These are phyloP conservation scores for Nycticorax nycticorax DNA, from an alignment of 2,113 vertebrate species.

Conservation along the genomic window DNA sequence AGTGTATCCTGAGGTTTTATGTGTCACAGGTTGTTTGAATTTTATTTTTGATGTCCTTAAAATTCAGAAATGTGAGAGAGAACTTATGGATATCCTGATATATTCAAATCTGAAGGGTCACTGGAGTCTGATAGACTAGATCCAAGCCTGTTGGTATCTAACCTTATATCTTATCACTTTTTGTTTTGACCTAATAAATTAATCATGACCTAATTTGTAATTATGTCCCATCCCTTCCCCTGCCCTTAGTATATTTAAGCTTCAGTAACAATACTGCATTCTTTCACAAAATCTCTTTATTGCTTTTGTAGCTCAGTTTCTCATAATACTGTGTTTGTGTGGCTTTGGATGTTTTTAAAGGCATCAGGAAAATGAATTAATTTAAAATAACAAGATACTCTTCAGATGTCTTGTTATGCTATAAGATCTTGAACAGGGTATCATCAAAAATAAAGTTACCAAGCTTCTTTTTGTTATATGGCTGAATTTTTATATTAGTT, in stretches of 20 bases:
- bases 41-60: neutral
- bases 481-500: neutral
- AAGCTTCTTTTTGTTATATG: neutral
- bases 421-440: neutral
- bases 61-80: neutral
- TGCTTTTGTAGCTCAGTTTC: neutral
- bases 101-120: neutral
- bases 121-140: neutral
- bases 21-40: neutral
- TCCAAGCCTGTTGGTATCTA: neutral
- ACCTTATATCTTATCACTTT: neutral
- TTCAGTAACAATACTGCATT: neutral
- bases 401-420: neutral
- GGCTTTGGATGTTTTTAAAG: neutral
- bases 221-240: rapidly evolving
- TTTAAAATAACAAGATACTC: neutral
- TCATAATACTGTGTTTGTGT: neutral
- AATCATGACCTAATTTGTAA: neutral
- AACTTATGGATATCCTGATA: neutral
- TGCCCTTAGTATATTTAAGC: neutral
- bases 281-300: neutral
- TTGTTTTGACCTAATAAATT: neutral
- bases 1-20: neutral
- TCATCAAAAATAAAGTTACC: neutral
- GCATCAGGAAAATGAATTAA: neutral